Base-by-base conservation (phyloP, 2,797 vertebrate species). In the Chaetodon trifasciatus region DNA sequence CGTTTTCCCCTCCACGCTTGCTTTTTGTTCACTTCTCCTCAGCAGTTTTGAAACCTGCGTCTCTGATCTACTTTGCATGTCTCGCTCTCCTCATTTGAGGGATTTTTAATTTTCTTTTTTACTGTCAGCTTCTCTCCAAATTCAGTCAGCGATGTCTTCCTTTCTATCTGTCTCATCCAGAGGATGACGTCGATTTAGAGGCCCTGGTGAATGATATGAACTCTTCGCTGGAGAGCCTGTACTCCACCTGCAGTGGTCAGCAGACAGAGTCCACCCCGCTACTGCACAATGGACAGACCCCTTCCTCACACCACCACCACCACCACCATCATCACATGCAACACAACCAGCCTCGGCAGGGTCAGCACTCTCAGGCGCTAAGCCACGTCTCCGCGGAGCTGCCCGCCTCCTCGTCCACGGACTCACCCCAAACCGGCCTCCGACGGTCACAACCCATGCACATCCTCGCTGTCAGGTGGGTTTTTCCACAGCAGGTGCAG, bases 121-220 rank as follows among this genome's bases (percentile, higher is more conserved):
- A 60, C 8, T 1, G 0, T 28, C 28, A 5, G 13, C 35, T 37
- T 70, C 21, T 71, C 10, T 32, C 49, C 0, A 44, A n/a, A 10
- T 40, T 55, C 7, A 24, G 1, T 35, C 24, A n/a, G 7, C 44
- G 1, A 56, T 55, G 15, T 68, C 47, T 63, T 70, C 23, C 32
- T 40, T 39, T 52, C 37, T n/a, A 0, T 74, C 17, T 64, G 1
- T 74, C 4, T 46, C 11, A 85, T 93, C 21, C 93, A 98, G 98
- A 98, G 91, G 97, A 98, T 35, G 97, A 98, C 1, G 96, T 98
- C 60, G 98, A 98, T 91, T 89, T 98, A 10, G 97, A 98, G 87
- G 96, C 96, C 50, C 88, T 99, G 94, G 96, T 99, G 71, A 98
- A 97, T 23, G 96, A 97, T 74, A 98, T 98, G 97, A 97, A 97